A percentile compares a stretch with the other conserved stretches of the same genome.
phyloP scores from a whole-genome alignment of 2,113 vertebrate genomes.

The Micronycteris hirsuta region DNA sequence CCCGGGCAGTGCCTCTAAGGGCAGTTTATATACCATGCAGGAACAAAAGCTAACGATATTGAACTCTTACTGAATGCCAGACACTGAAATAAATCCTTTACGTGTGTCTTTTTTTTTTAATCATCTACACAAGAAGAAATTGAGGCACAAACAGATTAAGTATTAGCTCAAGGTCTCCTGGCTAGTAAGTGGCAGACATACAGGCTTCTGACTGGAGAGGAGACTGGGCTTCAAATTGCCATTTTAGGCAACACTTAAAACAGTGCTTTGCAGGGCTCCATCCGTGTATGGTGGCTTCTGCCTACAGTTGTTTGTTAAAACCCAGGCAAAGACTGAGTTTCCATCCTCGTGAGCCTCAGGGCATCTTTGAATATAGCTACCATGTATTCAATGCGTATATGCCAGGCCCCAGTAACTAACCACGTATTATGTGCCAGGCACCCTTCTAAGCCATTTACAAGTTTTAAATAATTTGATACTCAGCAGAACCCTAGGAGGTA shows the following conservation, averaged over 20 bases:
- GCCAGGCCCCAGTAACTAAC: background rate
- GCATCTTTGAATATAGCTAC: background rate
- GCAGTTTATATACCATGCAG: background rate
- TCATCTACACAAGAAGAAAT: background rate
- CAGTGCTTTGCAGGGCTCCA: background rate
- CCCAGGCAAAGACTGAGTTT: background rate
- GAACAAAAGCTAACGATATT: background rate
- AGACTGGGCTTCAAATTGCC: background rate
- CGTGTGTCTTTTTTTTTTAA: background rate
- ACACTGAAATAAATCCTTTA: background rate
- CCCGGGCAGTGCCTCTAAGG: background rate
- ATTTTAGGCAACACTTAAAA: background rate
- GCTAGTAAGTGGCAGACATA: background rate
- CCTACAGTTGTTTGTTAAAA: background rate
- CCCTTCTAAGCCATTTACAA: background rate
- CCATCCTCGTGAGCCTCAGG: background rate
- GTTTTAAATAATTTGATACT: background rate
- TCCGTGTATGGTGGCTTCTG: background rate
- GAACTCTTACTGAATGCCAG: background rate
- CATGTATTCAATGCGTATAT: background rate
- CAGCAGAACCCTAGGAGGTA: background rate
- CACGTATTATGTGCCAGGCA: background rate
- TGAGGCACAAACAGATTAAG: background rate
- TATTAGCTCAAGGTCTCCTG: background rate
- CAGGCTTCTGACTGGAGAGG: background rate